Evolutionary conservation across 2,797 vertebrate species (phyloP), one percentile per base, ranked within the genome.

Genomic region (Melanotaenia trifasciata): DNA sequence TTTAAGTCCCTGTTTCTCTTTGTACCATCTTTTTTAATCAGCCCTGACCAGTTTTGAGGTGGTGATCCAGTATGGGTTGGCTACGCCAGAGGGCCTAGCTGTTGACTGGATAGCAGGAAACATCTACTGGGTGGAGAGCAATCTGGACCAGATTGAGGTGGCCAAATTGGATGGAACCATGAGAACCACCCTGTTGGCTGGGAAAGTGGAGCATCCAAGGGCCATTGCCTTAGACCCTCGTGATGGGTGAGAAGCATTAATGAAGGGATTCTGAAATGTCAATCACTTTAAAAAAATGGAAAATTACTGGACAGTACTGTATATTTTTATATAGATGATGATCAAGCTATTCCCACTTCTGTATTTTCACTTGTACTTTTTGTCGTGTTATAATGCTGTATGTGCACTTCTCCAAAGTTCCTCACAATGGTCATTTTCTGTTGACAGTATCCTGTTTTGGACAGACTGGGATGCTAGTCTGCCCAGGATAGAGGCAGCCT

Each of bases 51-150:
- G 97, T 84, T 98, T 99, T 0, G 98, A 99, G 89, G 98, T 99
- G 87, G 97, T 99, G 60, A 98, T 99, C 79, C 97, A 99, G 92
- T 97, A 98, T 0, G 98, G 98, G 5, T 84, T 99, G 87, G 97
- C 98, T 51, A 99, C 98, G 1, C 98, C 98, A 0, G 98, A 99
- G 89, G 98, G 98, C 2, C 92, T 99, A 80, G 98, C 98, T 0
- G 98, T 99, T 64, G 98, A 99, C 93, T 99, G 98, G 98, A 99
- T 99, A 0, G 98, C 97, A 0, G 97, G 98, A 83, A 99, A 99
- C 90, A 99, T 99, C 91, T 99, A 99, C 93, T 99, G 98, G 98
- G 98, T 99, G 67, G 98, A 99, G 91, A 99, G 98, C 85, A 99
- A 99, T 90, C 92, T 99, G 89, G 98, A 99, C 90, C 98, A 99